Base-by-base conservation (phyloP, 2,888 invertebrate genomes). In the Podotricha telesiphe region DNA sequence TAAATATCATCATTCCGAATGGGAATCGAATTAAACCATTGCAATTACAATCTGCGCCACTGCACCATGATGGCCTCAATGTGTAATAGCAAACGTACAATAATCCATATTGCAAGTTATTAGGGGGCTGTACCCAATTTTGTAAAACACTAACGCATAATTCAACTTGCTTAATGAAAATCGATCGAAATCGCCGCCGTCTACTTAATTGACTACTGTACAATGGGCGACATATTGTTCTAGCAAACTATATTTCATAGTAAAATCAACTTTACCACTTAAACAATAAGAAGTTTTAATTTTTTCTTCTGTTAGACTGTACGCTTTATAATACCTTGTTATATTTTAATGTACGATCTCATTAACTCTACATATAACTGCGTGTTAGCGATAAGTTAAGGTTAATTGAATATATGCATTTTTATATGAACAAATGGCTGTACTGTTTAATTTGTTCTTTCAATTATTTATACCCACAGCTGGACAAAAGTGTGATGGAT, bases 61-160 rank as follows among this genome's bases (percentile, higher is more conserved):
- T 37, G 8, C 37, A 8, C 37, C 8, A 10, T 8, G 8, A 37
- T 37, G 8, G 8, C 37, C 37, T 8, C 19, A 19, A 67, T 55
- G 22, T 10, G 7, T 48, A 64, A 67, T 48, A 69, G 63, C 65
- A 67, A 62, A 67, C 53, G 42, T 20, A 61, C 28, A 28, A 28
- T 28, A 67, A 67, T 53, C 50, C 37, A 47, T 62, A 67, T 51
- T 22, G 58, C 56, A 59, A 59, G 51, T 67, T 69, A 74, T 66
- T 50, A 76, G 79, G 73, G 79, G 82, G 82, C 81, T 77, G 82
- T 61, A 82, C 76, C 77, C 76, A 78, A 80, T 80, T 76, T 74
- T 67, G 74, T 74, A 71, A 75, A 79, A 79, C 79, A 83, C 74
- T 75, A 77, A 75, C 76, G 71, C 75, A 79, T 79, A 78, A 78